A percentile compares a stretch with the other conserved stretches of the same genome.
These are phyloP conservation scores for Endomychus coccineus DNA, from an alignment of 2,888 invertebrate species.

Conservation along the genomic window DNA sequence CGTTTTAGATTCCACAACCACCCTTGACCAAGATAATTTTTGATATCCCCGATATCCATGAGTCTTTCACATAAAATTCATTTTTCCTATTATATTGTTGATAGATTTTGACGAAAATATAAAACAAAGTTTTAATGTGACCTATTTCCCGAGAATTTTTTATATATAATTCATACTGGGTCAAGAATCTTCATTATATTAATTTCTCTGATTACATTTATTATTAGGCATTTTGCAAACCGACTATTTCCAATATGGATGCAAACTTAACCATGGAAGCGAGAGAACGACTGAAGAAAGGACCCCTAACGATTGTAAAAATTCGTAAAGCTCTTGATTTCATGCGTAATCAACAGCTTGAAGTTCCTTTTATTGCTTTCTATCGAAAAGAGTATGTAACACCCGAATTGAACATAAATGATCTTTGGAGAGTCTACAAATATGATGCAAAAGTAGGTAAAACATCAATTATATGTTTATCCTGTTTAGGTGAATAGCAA, in stretches of 20 bases:
- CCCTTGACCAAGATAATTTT: too few relatives aligned
- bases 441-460: constrained; percentile 82
- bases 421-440: constrained; percentile 96
- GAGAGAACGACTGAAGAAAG: constrained; percentile 55
- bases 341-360: constrained; percentile 89
- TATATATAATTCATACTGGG: too few relatives aligned
- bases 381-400: constrained; percentile 97
- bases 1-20: too few relatives aligned
- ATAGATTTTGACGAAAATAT: too few relatives aligned
- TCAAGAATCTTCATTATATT: too few relatives aligned
- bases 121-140: too few relatives aligned
- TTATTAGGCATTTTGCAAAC: constrained; percentile 74
- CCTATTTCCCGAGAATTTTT: too few relatives aligned
- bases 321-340: constrained; percentile 92
- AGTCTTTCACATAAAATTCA: too few relatives aligned
- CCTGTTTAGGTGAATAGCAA: constrained; percentile 1
- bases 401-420: constrained; percentile 88
- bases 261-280: constrained; percentile 48
- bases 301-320: constrained; percentile 69
- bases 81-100: too few relatives aligned
- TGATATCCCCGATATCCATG: too few relatives aligned
- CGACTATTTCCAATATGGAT: constrained; percentile 74
- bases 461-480: constrained; percentile 1
- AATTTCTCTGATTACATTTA: too few relatives aligned
- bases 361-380: constrained; percentile 98